Percentiles rank a stretch among this genome's conserved stretches.
Evolutionary conservation across 2,888 invertebrate genomes (phyloP).

Genomic region (Caprella mutica): DNA sequence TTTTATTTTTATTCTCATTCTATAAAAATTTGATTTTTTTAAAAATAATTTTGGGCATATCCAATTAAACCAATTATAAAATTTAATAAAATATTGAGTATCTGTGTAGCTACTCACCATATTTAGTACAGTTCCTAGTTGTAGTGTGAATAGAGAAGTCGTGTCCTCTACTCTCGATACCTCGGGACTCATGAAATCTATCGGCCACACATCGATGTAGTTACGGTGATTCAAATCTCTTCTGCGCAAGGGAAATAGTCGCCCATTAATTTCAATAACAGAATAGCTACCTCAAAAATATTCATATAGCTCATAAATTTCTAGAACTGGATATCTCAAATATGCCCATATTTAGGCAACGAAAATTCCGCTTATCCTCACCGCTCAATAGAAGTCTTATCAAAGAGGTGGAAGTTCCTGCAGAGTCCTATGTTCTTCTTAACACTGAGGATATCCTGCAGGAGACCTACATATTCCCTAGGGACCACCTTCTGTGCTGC

Average conservation of each 20-base stretch:
- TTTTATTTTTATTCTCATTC: not conserved
- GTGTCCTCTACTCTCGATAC: constrained; percentile 45
- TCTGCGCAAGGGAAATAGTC: too few relatives aligned
- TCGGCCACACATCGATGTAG: constrained; percentile 96
- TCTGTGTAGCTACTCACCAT: constrained; percentile 48
- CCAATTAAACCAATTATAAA: not conserved
- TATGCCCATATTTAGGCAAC: not conserved
- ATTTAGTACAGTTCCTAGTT: constrained; percentile 86
- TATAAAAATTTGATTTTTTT: not conserved
- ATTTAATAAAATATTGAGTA: not conserved
- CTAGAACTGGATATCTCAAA: not conserved
- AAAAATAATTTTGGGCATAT: too few relatives aligned
- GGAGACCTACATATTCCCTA: constrained; percentile 68
- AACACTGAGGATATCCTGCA: constrained; percentile 78
- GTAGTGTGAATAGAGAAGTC: constrained; percentile 87
- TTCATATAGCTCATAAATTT: not conserved
- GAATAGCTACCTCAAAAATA: not conserved
- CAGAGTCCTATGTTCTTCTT: constrained; percentile 90
- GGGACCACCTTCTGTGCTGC: not conserved
- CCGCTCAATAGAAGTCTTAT: constrained; percentile 63
- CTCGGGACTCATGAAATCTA: constrained; percentile 58
- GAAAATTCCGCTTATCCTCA: constrained; percentile 41
- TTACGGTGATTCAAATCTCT: constrained; percentile 50
- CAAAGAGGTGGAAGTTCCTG: constrained; percentile 73
- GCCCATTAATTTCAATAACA: not conserved